Evolutionary conservation across 2,888 invertebrate genomes (phyloP).

Genomic region (Limenitis arthemis): DNA sequence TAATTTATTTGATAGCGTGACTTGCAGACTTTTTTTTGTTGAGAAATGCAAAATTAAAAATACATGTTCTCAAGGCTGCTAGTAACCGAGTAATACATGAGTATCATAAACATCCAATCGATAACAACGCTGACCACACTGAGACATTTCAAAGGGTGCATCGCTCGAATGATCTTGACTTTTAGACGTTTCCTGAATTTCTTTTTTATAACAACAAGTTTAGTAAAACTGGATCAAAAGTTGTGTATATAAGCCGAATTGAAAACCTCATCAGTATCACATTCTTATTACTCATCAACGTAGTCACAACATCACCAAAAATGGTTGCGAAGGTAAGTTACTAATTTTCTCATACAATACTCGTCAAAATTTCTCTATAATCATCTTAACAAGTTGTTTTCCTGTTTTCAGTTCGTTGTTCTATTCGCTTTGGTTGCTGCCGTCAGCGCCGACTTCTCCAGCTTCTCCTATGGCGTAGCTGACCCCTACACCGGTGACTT

Average conservation of each 20-base stretch:
- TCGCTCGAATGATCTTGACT: constrained; percentile 57
- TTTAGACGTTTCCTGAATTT: constrained; percentile 62
- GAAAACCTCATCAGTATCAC: constrained; percentile 37
- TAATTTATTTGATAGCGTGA: no score
- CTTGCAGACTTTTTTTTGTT: no score
- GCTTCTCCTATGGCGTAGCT: constrained; percentile 70
- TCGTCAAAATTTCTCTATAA: not conserved
- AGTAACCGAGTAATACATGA: constrained; percentile 12
- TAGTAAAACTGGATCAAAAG: constrained; percentile 44
- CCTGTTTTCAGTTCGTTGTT: constrained; percentile 43
- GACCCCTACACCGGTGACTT: constrained; percentile 70
- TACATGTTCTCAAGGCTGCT: constrained; percentile 3
- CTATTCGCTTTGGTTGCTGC: constrained; percentile 42
- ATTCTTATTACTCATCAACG: constrained; percentile 41
- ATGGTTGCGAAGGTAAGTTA: constrained; percentile 57
- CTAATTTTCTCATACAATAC: not conserved
- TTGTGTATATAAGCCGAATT: constrained; percentile 43
- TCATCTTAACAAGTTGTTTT: constrained; percentile 5
- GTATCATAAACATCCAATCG: constrained; percentile 20
- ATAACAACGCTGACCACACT: constrained; percentile 1
- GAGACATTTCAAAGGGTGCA: constrained; percentile 41
- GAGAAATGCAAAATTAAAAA: no score
- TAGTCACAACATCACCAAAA: constrained; percentile 50
- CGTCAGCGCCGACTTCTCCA: constrained; percentile 42
- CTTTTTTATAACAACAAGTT: constrained; percentile 39